Evolutionary conservation across 2,888 invertebrate species (phyloP).

Genomic region (Drosophila aldrichi): DNA sequence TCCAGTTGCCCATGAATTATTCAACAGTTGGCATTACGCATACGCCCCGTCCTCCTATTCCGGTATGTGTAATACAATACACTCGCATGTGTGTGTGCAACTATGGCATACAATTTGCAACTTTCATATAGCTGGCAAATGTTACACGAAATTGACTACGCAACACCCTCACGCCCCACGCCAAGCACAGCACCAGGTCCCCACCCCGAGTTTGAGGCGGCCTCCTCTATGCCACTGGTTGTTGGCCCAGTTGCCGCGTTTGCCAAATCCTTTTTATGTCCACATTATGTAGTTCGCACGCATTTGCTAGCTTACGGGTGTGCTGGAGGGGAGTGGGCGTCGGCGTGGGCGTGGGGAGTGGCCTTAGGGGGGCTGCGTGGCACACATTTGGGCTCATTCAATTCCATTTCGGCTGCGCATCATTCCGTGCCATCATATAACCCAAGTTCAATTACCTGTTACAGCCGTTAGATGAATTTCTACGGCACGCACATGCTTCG

Average conservation of each 20-base stretch:
- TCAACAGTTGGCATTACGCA: conserved; percentile 70
- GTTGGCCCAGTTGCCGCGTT: conserved; percentile 35
- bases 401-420: conserved; percentile 72
- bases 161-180: neutral
- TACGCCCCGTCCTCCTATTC: conserved; percentile 9
- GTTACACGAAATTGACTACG: conserved; percentile 57
- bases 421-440: conserved; percentile 79
- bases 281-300: conserved; percentile 79
- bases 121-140: conserved; percentile 58
- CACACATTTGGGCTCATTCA: conserved; percentile 71
- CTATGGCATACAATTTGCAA: conserved; percentile 76
- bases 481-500: conserved; percentile 82
- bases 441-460: conserved; percentile 84
- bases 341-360: neutral
- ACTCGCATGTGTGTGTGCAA: conserved; percentile 35
- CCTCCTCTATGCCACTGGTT: conserved; percentile 7
- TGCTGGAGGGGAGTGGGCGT: neutral
- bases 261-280: conserved; percentile 84
- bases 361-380: conserved; percentile 20
- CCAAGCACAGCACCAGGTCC: too few relatives aligned
- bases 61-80: conserved; percentile 18
- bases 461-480: conserved; percentile 85
- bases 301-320: conserved; percentile 59
- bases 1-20: conserved; percentile 79
- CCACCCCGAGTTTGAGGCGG: neutral